Evolutionary conservation across 2,888 invertebrate genomes (phyloP).

Genomic region (Macrosoma leucophasiata): DNA sequence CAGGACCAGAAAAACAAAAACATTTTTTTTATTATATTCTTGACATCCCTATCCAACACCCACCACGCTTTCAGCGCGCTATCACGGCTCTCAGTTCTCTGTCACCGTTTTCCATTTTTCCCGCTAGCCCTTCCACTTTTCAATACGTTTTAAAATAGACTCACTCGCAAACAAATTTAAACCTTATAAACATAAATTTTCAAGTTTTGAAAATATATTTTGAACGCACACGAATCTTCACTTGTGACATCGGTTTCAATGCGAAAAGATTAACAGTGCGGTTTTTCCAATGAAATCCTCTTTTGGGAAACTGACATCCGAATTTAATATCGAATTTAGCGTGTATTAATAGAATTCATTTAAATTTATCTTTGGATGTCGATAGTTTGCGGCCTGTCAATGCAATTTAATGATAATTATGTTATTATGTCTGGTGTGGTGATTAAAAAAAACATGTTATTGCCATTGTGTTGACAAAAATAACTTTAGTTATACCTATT

Average conservation of each 20-base stretch:
- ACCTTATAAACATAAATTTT: constrained; percentile 15
- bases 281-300: constrained; percentile 67
- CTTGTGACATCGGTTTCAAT: constrained; percentile 28
- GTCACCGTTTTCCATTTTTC: constrained; percentile 71
- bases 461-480: too few species aligned
- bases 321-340: constrained; percentile 56
- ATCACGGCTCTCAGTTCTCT: constrained; percentile 73
- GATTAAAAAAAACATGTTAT: too few species aligned
- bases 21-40: too few species aligned
- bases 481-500: too few species aligned
- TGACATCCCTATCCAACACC: constrained; percentile 46
- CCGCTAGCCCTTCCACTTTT: constrained; percentile 34
- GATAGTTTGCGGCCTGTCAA: constrained; percentile 9
- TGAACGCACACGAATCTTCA: constrained; percentile 10
- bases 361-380: constrained; percentile 34
- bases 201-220: constrained; percentile 12
- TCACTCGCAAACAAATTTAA: constrained; percentile 13
- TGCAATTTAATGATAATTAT: too few species aligned
- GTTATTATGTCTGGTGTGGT: too few species aligned
- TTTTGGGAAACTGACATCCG: constrained; percentile 55
- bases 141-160: constrained; percentile 20
- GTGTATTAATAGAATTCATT: constrained; percentile 32
- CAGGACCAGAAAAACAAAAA: too few species aligned
- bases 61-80: constrained; percentile 60
- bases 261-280: constrained; percentile 57